Base-by-base conservation (phyloP, 2,888 invertebrate genomes). In the Cheilosia impressa region DNA sequence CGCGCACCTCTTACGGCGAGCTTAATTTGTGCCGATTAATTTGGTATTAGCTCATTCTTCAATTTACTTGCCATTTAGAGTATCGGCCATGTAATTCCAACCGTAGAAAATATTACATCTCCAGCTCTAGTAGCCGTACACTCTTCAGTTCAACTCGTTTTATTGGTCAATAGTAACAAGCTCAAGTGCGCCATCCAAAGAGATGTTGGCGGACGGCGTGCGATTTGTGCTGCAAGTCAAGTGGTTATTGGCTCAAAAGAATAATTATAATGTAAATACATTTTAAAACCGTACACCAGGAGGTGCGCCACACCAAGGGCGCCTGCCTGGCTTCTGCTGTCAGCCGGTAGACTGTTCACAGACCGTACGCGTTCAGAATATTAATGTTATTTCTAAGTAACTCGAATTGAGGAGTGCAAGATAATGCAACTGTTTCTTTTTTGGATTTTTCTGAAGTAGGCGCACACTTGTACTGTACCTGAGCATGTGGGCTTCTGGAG, bases 231-330 rank as follows among this genome's bases (percentile, higher is more conserved):
- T 80, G 80, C 75, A 80, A 69, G 66, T 34, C 41, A 53, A 65
- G 68, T 75, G 80, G 47, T 19, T 13, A 38, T 38, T 47, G 68
- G 69, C 63, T 79, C 38, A 45, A 41, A 62, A 63, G 66, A 60
- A 77, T 60, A 24, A 24, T 55, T 57, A 60, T 10, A 31, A 53
- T 57, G n/a, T 52, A 62, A 71, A 63, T 31, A 55, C 58, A 62
- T 60, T 66, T 72, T 55, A 43, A 69, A 65, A 17, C 58, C 63
- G 75, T 68, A 58, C n/a, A 53, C 22, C 15, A 24, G 43, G 45
- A 80, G 84, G 75, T 80, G 84, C 84, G 80, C 80, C 84, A 80
- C 80, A 75, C 80, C 84, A 80, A 58, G 53, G 84, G 84, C 80
- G 84, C 84, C 84, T 19, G 84, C 84, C 80, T 24, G 58, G 47